Evolutionary conservation across 2,797 vertebrate species (phyloP).

Genomic region (Leptodactylus fallax): DNA sequence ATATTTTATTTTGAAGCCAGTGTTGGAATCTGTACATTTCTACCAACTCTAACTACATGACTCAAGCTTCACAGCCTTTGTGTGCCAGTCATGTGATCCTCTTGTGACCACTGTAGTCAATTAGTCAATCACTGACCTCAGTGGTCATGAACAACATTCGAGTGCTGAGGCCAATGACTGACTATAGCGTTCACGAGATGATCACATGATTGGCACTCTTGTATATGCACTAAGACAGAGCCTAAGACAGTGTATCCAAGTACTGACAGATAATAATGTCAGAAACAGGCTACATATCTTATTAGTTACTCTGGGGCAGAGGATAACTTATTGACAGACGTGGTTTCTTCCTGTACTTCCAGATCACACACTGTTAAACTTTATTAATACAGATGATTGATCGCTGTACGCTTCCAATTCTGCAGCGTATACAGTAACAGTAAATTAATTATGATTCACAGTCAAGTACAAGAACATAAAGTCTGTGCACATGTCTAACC

Average conservation of each 20-base stretch:
- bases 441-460: conserved; percentile 50
- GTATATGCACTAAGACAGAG: background rate
- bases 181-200: too few relatives aligned
- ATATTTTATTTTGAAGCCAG: too few relatives aligned
- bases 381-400: conserved; percentile 20
- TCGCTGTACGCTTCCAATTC: background rate
- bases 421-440: conserved; percentile 17
- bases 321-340: background rate
- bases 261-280: background rate
- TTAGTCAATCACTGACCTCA: too few relatives aligned
- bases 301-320: background rate
- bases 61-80: too few relatives aligned
- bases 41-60: too few relatives aligned
- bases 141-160: too few relatives aligned
- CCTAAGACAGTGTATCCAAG: background rate
- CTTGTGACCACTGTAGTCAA: too few relatives aligned
- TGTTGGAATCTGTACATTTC: too few relatives aligned
- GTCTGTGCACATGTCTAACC: background rate
- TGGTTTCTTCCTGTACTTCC: background rate
- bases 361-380: background rate
- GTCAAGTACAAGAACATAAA: background rate
- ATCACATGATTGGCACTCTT: too few relatives aligned
- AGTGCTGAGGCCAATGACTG: too few relatives aligned
- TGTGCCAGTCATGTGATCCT: too few relatives aligned
- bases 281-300: background rate